phyloP scores from a whole-genome alignment of 2,797 vertebrate species.

The Acipenser ruthenus region DNA sequence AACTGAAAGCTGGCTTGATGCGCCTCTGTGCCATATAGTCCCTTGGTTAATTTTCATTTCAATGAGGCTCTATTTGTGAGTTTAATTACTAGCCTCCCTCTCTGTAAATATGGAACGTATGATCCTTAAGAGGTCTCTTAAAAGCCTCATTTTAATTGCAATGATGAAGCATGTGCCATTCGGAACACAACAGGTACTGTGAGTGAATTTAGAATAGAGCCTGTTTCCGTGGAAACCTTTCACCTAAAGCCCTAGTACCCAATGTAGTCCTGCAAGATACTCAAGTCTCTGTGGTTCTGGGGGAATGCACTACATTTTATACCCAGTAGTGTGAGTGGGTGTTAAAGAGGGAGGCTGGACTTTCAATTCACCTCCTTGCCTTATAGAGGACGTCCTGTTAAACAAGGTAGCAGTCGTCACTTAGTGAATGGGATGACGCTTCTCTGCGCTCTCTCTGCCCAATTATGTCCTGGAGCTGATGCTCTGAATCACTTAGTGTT shows the following conservation, averaged over 20 bases:
- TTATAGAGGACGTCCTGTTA: constrained; percentile 42
- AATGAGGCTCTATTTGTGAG: too few relatives aligned
- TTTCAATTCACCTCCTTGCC: constrained; percentile 38
- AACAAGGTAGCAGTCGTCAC: constrained; percentile 36
- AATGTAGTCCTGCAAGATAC: background rate
- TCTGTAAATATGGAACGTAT: too few relatives aligned
- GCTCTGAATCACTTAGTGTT: constrained; percentile 8
- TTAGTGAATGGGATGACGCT: constrained; percentile 25
- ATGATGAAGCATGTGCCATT: too few relatives aligned
- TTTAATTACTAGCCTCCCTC: too few relatives aligned
- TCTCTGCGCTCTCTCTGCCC: constrained; percentile 7
- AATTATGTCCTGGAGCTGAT: constrained; percentile 6
- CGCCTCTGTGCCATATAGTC: constrained; percentile 33
- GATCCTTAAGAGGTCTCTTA: too few relatives aligned
- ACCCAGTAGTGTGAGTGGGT: constrained; percentile 43
- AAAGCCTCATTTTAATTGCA: too few relatives aligned
- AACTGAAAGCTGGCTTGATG: constrained; percentile 16
- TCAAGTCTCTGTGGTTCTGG: constrained; percentile 39
- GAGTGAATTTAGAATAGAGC: constrained; percentile 19
- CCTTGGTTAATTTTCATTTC: too few relatives aligned
- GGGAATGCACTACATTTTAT: constrained; percentile 43
- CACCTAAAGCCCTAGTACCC: constrained; percentile 27
- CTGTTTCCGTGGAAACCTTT: constrained; percentile 50
- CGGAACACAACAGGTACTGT: constrained; percentile 13
- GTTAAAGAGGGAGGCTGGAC: constrained; percentile 43